These are phyloP conservation scores for Abramis brama DNA, from an alignment of 2,113 vertebrate genomes.

Conservation along the genomic window DNA sequence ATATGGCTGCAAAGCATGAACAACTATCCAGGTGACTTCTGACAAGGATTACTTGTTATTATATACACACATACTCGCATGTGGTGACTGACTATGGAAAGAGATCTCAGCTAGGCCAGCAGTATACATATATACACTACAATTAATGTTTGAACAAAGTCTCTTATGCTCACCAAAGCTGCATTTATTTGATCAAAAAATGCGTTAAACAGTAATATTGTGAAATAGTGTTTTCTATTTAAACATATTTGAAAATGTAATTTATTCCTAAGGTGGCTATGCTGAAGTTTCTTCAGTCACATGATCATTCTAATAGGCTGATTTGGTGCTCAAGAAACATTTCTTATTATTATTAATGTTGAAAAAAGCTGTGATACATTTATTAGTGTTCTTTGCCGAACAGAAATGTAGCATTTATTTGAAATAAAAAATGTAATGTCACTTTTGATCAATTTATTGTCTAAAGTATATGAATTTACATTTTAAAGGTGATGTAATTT, in stretches of 20 bases:
- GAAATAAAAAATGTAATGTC: no score
- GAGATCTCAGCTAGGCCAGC: neutral
- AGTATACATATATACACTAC: neutral
- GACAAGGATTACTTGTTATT: slow-evolving; percentile 42
- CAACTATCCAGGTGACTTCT: slow-evolving; percentile 69
- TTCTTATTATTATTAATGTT: neutral
- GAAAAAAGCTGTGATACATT: neutral
- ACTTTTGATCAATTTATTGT: no score
- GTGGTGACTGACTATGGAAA: neutral
- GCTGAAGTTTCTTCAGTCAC: neutral
- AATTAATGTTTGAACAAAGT: neutral
- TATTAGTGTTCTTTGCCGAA: no score
- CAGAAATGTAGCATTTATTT: no score
- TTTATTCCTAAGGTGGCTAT: neutral
- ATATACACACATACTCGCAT: slow-evolving; percentile 4
- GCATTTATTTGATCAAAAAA: neutral
- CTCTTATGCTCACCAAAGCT: neutral
- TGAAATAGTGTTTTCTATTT: neutral
- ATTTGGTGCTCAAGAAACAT: neutral
- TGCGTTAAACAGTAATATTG: neutral
- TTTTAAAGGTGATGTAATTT: neutral
- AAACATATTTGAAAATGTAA: neutral
- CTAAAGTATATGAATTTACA: neutral
- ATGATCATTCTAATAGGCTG: neutral
- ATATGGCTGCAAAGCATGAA: slow-evolving; percentile 60